A percentile compares a stretch with the other conserved stretches of the same genome.
phyloP scores from a whole-genome alignment of 2,888 invertebrate genomes.

The Ecliptopera silaceata region DNA sequence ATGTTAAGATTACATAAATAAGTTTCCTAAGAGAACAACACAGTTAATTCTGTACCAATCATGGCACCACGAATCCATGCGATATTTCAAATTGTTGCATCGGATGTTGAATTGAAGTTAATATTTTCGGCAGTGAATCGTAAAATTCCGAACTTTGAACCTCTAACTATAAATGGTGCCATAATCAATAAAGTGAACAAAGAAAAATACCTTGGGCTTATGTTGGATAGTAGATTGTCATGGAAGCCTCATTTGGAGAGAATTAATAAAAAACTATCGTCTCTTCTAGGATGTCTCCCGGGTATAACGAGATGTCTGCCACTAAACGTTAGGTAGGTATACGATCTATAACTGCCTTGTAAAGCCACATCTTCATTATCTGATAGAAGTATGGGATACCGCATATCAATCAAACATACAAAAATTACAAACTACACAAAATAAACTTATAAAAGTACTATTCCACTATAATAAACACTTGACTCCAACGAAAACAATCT shows the following conservation, averaged over 20 bases:
- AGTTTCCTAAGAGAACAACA: too few relatives aligned
- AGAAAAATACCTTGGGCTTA: neutral
- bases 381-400: neutral
- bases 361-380: neutral
- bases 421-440: neutral
- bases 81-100: too few relatives aligned
- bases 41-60: too few relatives aligned
- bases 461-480: too few relatives aligned
- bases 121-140: too few relatives aligned
- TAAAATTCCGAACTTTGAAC: too few relatives aligned
- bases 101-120: too few relatives aligned
- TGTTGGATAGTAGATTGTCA: neutral
- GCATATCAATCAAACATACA: neutral
- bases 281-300: neutral
- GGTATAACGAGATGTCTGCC: neutral
- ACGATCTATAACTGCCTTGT: neutral
- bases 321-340: neutral
- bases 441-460: too few relatives aligned
- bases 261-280: neutral
- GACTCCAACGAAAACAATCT: too few relatives aligned
- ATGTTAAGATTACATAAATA: too few relatives aligned
- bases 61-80: too few relatives aligned
- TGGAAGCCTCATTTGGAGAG: neutral
- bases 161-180: too few relatives aligned
- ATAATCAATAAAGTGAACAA: neutral